Percentiles rank a stretch among this genome's conserved stretches.
Conservation (phyloP, 2,888 invertebrate genomes). For the Lycaena phlaeas region DNA sequence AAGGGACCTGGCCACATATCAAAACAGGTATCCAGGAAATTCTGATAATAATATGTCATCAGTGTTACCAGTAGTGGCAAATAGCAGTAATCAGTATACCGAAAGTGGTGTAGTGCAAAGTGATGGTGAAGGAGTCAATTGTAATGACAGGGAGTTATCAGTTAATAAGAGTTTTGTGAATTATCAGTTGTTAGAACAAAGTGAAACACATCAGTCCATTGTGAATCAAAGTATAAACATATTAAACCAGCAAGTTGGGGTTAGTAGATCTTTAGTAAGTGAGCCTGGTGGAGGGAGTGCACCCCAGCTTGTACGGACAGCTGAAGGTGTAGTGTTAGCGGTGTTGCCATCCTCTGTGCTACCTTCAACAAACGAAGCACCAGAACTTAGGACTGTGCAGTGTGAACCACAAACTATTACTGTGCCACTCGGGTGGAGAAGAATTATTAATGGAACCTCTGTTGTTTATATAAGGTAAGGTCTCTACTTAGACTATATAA, state of each 20-base stretch:
- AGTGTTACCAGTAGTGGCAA: constrained; percentile 39
- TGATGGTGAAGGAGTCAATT: constrained; percentile 39
- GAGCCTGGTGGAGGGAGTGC: constrained; percentile 43
- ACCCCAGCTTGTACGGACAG: constrained; percentile 57
- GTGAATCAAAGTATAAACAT: constrained; percentile 69
- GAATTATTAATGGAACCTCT: constrained; percentile 55
- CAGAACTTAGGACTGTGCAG: constrained; percentile 44
- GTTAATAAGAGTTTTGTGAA: constrained; percentile 59
- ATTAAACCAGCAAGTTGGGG: constrained; percentile 66
- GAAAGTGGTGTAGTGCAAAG: constrained; percentile 48
- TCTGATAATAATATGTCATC: constrained; percentile 46
- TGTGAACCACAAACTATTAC: constrained; percentile 56
- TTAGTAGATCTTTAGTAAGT: constrained; percentile 46
- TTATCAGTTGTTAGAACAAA: constrained; percentile 69
- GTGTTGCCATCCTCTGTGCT: constrained; percentile 47
- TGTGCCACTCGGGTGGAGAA: constrained; percentile 67
- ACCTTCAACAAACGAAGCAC: constrained; percentile 34
- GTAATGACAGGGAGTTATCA: constrained; percentile 48
- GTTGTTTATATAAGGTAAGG: constrained; percentile 34
- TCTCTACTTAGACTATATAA: too few species aligned
- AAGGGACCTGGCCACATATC: constrained; percentile 44
- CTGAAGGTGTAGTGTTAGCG: constrained; percentile 61
- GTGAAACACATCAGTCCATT: constrained; percentile 66
- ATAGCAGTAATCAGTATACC: constrained; percentile 46
- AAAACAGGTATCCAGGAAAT: constrained; percentile 40